These are phyloP conservation scores for Noturus placidus DNA, from an alignment of 2,113 vertebrate species.

Conservation along the genomic window DNA sequence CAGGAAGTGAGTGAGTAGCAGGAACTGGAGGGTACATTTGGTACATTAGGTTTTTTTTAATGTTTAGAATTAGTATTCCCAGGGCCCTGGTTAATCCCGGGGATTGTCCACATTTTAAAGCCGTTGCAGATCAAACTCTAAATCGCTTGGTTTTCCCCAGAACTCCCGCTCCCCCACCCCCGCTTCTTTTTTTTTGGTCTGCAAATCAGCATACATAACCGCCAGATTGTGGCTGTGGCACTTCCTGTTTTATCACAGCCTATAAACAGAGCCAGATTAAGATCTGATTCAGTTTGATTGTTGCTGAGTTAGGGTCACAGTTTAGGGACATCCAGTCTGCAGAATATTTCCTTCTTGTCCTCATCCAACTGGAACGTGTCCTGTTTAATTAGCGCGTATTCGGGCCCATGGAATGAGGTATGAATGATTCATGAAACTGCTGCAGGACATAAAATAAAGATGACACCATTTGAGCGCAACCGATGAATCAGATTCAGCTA, in stretches of 20 bases:
- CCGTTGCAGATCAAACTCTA: conserved; percentile 29
- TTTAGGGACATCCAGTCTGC: background rate
- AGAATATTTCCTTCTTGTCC: conserved; percentile 18
- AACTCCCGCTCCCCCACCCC: conserved; percentile 16
- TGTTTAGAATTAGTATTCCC: conserved; percentile 63
- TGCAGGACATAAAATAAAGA: background rate
- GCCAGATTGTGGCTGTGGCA: conserved; percentile 2
- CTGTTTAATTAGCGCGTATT: too few species aligned
- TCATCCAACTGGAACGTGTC: background rate
- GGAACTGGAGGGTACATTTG: conserved; percentile 37
- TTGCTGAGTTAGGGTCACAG: background rate
- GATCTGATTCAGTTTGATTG: conserved; percentile 23
- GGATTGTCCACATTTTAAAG: conserved; percentile 62
- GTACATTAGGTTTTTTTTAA: conserved; percentile 63
- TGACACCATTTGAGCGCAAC: background rate
- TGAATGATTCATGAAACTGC: background rate
- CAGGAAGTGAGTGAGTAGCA: conserved; percentile 52
- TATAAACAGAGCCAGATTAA: conserved; percentile 18
- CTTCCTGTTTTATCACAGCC: conserved; percentile 41
- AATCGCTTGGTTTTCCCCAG: conserved; percentile 52
- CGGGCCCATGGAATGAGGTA: background rate
- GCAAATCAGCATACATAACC: conserved; percentile 17
- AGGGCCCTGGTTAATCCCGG: conserved; percentile 64
- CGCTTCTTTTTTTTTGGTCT: background rate
- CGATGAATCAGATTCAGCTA: background rate